Evolutionary conservation across 2,797 vertebrate genomes (phyloP).

Genomic region (Gymnodraco acuticeps): DNA sequence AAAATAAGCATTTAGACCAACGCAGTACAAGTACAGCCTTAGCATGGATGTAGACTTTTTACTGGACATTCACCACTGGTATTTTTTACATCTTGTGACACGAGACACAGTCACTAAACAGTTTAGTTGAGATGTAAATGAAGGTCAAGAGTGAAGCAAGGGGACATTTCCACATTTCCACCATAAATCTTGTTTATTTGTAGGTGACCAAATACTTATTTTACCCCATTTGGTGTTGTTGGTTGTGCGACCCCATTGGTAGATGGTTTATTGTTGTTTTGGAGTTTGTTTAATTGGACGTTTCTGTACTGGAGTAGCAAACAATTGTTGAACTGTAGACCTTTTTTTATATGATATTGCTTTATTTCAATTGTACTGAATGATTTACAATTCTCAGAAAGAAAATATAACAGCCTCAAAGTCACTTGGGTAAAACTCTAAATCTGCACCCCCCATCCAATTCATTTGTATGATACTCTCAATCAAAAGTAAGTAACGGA

Average conservation of each 20-base stretch:
- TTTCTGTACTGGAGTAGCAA: neutral
- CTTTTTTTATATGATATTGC: neutral
- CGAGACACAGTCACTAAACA: too few species aligned
- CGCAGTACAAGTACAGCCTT: neutral
- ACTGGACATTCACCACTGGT: neutral
- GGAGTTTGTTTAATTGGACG: neutral
- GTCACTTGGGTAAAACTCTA: neutral
- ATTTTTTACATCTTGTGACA: too few species aligned
- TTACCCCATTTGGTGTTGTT: too few species aligned
- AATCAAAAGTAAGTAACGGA: neutral
- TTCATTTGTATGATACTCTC: neutral
- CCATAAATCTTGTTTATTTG: too few species aligned
- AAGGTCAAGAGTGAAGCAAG: too few species aligned
- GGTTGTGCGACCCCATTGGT: too few species aligned
- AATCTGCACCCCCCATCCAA: neutral
- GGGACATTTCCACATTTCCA: too few species aligned
- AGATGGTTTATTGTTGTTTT: too few species aligned
- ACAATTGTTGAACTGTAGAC: neutral
- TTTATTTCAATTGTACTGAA: neutral
- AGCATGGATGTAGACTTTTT: neutral
- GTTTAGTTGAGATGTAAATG: too few species aligned
- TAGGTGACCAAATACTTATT: too few species aligned
- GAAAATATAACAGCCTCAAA: neutral
- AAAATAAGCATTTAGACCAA: neutral
- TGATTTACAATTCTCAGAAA: neutral